Base-by-base conservation (phyloP, 2,797 vertebrate genomes). In the Avahi laniger region DNA sequence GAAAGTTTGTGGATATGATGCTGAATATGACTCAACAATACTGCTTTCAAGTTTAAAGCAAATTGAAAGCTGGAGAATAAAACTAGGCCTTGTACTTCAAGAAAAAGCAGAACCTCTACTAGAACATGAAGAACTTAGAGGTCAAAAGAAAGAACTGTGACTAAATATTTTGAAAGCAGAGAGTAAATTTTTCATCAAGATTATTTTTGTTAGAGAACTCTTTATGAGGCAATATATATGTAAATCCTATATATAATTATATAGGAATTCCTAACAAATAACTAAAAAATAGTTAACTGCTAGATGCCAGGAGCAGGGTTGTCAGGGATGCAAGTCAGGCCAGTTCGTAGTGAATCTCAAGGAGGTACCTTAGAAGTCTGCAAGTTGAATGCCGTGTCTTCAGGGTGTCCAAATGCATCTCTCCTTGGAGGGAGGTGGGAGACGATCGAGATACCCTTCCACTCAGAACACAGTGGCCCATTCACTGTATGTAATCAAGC, bases 251-350 rank as follows among this genome's bases (percentile, higher is more conserved):
- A 35, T 83, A 26, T 80, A 81, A 63, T 76, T 28, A 46, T 63
- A 86, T 2, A 96, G 52, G 59, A 90, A 81, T 97, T 94, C 70
- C 81, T 91, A 93, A 57, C 75, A 88, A 63, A 69, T 50, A 91
- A 38, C 52, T 91, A 41, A 96, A 95, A 85, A 82, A 61, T 93
- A 80, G 38, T 54, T 92, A 35, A 22, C 81, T 72, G n/a, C 33
- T 38, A 72, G 41, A 33, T 83, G 8, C 59, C 54, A 69, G 93
- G 54, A 85, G 46, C n/a, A 67, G 72, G 35, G 15, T 38, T 82
- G 15, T 54, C 57, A 69, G 28, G 43, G 35, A 81, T 92, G 83
- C 92, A 89, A 82, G 50, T 69, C 33, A 78, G 86, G 43, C 69
- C 46, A 38, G 7, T 72, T 95, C 38, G 70, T 79, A 52, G 57